phyloP scores from a whole-genome alignment of 2,888 invertebrate species.

The Danaus chrysippus region DNA sequence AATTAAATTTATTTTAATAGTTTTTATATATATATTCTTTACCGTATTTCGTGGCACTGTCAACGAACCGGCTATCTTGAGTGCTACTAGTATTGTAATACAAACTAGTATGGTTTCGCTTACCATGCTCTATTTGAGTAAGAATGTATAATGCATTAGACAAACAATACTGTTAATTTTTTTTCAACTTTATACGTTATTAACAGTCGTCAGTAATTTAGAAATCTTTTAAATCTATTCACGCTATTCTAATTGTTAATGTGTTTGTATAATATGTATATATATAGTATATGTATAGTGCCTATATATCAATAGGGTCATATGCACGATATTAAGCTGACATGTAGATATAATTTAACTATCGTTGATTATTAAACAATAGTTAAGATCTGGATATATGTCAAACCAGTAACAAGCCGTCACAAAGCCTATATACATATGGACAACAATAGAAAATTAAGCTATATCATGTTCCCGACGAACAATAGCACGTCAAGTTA shows the following conservation, averaged over 20 bases:
- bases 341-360: too few species aligned
- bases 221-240: background rate
- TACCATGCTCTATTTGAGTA: constrained; percentile 71
- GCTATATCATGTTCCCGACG: too few species aligned
- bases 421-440: too few species aligned
- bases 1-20: background rate
- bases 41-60: constrained; percentile 26
- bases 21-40: constrained; percentile 15
- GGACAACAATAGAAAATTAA: too few species aligned
- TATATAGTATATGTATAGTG: too few species aligned
- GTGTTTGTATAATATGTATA: too few species aligned
- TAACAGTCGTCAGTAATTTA: background rate
- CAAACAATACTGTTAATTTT: constrained; percentile 21
- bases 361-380: too few species aligned
- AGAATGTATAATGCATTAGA: constrained; percentile 66
- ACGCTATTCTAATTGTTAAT: background rate
- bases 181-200: background rate
- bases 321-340: too few species aligned
- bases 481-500: too few species aligned
- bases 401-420: too few species aligned
- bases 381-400: too few species aligned
- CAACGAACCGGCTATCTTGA: constrained; percentile 61
- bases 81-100: constrained; percentile 57
- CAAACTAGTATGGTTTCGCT: constrained; percentile 51
- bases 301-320: too few species aligned